A percentile compares a stretch with the other conserved stretches of the same genome.
Evolutionary conservation across 2,113 vertebrate genomes (phyloP).

Genomic region (Gila orcuttii): DNA sequence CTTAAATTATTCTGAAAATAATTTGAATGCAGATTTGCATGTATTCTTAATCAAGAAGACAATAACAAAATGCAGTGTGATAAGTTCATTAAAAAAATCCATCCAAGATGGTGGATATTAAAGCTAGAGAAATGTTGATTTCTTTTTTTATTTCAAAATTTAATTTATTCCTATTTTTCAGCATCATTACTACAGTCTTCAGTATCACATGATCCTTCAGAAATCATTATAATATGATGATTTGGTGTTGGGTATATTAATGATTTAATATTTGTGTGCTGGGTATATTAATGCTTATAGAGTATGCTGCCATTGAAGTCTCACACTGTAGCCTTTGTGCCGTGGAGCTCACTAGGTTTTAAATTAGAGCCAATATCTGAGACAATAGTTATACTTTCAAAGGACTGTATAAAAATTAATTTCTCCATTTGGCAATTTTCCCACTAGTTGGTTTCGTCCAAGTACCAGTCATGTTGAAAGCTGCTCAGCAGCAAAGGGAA

Average conservation of each 20-base stretch:
- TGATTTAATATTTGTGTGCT: too few relatives aligned
- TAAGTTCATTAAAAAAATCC: background rate
- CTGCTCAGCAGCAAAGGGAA: slow-evolving; percentile 35
- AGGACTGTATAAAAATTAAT: background rate
- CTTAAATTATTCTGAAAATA: background rate
- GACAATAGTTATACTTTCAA: background rate
- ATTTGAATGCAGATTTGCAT: background rate
- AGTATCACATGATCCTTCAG: too few relatives aligned
- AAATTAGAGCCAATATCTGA: background rate
- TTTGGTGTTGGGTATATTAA: too few relatives aligned
- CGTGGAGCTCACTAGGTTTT: background rate
- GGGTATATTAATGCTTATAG: background rate
- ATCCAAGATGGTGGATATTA: background rate
- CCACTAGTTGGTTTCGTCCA: background rate
- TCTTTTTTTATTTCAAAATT: too few relatives aligned
- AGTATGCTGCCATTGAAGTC: background rate
- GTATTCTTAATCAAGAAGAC: background rate
- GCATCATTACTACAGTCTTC: too few relatives aligned
- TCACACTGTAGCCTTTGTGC: background rate
- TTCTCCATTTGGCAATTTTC: slow-evolving; percentile 8
- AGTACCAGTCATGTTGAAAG: slow-evolving; percentile 29
- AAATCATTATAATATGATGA: too few relatives aligned
- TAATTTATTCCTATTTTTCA: too few relatives aligned
- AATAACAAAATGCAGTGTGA: background rate
- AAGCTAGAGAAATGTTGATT: background rate